Evolutionary conservation across 2,888 invertebrate species (phyloP), one percentile per base, ranked within the genome.

Genomic region (Platynereis dumerilii): DNA sequence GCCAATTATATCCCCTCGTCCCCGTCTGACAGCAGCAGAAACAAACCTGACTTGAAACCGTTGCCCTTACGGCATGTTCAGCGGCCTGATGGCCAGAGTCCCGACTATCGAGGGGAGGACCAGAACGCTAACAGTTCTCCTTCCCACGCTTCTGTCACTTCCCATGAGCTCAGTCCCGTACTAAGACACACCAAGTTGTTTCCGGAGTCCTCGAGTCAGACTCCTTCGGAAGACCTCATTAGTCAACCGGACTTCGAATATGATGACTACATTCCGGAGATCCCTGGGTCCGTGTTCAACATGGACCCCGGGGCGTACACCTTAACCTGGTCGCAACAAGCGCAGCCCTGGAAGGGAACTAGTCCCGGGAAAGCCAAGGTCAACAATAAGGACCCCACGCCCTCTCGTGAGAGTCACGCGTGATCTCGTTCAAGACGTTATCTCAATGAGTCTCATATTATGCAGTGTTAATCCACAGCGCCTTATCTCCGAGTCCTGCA

Each of bases 261-360:
- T 58, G 73, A 73, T 48, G 73, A 73, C 62, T 73, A 73, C 60
- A 58, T 72, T 2, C 66, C 69, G 7, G 60, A 70, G 1, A 34
- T 73, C 44, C 73, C 73, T 10, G 72, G 71, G 3, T 69, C 71
- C 17, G 68, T 66, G 58, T 72, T 73, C 65, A 69, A 64, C 45
- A 73, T 73, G 72, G 71, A 73, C 60, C 72, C 71, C 0, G 59
- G 66, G 24, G 72, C 72, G n/a, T 73, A 73, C 62, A 73, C 73
- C 22, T 66, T 73, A 52, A 72, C 73, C 20, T 73, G 73, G 73
- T 67, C 68, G 0, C 65, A 69, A 60, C 65, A 64, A 24, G 34
- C 64, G 17, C n/a, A n/a, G n/a, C 67, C 69, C 0, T 71, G 71
- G 70, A 29, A 48, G 27, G 55, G n/a, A n/a, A n/a, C 24, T 34